phyloP scores from a whole-genome alignment of 2,113 vertebrate species.

The Oostethus manadensis region DNA sequence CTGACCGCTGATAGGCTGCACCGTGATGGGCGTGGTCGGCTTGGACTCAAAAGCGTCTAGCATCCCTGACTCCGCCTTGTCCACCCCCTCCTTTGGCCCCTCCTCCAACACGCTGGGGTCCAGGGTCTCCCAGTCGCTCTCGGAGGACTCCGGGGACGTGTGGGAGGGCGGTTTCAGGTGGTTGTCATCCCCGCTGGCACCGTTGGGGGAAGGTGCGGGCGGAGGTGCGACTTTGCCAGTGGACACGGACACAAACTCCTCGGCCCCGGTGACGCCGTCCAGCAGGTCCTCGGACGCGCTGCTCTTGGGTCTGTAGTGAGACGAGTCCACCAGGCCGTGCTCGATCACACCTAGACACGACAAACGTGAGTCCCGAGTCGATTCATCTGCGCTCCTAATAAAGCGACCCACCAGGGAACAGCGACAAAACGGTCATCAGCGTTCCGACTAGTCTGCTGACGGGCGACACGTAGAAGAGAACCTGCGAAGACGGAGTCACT shows the following conservation, averaged over 20 bases:
- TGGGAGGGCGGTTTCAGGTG: conserved; percentile 73
- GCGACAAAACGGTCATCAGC: conserved; percentile 91
- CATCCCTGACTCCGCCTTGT: conserved; percentile 37
- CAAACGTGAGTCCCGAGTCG: not conserved
- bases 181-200: conserved; percentile 38
- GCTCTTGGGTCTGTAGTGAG: conserved; percentile 84
- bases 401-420: conserved; percentile 85
- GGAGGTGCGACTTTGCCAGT: conserved; percentile 49
- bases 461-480: conserved; percentile 93
- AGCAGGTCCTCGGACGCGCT: conserved; percentile 81
- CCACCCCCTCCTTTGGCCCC: conserved; percentile 49
- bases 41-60: conserved; percentile 58
- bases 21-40: conserved; percentile 75
- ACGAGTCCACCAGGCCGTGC: conserved; percentile 89
- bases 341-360: conserved; percentile 84
- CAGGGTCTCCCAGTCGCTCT: conserved; percentile 96
- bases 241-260: conserved; percentile 72
- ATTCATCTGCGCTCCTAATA: not conserved
- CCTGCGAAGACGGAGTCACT: conserved; percentile 54
- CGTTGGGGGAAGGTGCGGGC: conserved; percentile 12
- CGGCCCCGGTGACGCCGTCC: conserved; percentile 49
- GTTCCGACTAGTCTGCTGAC: conserved; percentile 89
- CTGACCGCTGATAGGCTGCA: conserved; percentile 62
- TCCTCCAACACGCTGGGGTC: conserved; percentile 85
- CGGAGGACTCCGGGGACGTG: conserved; percentile 81